Percentiles rank a stretch among this genome's conserved stretches.
These are phyloP conservation scores for Lepidonotus clava DNA, from an alignment of 2,888 invertebrate genomes.

Conservation along the genomic window DNA sequence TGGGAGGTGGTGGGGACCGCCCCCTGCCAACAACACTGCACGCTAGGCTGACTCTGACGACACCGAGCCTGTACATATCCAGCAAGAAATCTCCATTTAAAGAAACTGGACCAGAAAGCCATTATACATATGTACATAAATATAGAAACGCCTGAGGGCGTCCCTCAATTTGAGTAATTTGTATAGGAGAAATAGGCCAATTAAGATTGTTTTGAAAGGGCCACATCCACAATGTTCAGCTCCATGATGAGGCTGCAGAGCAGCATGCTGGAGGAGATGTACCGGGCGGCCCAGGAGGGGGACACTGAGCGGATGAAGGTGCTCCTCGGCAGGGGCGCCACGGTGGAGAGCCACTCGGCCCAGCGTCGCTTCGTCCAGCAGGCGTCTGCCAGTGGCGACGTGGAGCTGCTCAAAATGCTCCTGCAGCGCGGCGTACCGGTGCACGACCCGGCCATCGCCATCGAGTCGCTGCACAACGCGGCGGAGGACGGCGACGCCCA, in stretches of 20 bases:
- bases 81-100: too few species aligned
- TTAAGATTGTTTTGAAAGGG: too few species aligned
- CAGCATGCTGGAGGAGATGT: conserved; percentile 2
- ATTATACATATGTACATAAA: too few species aligned
- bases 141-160: too few species aligned
- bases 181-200: too few species aligned
- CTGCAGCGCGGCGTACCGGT: not conserved
- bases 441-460: not conserved
- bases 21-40: too few species aligned
- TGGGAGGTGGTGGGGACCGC: too few species aligned
- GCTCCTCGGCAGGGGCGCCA: not conserved
- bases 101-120: too few species aligned
- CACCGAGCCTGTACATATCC: too few species aligned
- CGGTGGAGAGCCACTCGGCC: not conserved
- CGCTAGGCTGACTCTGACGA: too few species aligned
- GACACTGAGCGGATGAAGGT: conserved; percentile 20
- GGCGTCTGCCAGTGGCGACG: not conserved
- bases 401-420: conserved; percentile 5
- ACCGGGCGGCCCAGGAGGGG: not conserved
- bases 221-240: not conserved
- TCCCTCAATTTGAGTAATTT: too few species aligned
- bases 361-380: not conserved
- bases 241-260: not conserved
- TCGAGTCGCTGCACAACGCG: not conserved
- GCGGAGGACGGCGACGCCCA: conserved; percentile 27